Base-by-base conservation (phyloP, 2,888 invertebrate genomes). In the Urechis unicinctus region DNA sequence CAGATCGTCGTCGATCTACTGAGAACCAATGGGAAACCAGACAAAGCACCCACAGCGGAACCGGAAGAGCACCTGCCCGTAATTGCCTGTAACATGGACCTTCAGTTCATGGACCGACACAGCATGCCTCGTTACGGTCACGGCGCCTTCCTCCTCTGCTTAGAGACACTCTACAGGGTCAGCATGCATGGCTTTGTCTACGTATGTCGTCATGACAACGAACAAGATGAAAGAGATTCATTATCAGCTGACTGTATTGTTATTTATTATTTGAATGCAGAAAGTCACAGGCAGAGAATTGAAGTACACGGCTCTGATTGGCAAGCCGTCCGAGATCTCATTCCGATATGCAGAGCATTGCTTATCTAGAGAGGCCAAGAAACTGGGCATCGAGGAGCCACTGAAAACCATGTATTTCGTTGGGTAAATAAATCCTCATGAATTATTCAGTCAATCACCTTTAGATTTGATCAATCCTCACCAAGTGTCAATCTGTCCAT, bases 51-150 rank as follows among this genome's bases (percentile, higher is more conserved):
- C 9, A 62, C 65, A 3, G 52, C 59, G 45, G 54, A 21, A 57
- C 68, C 55, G 60, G 57, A 60, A 47, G 46, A 61, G 13, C 75
- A 76, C 57, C 60, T 78, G 13, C 78, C 77, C 21, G 63, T 78
- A 43, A 71, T 78, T 31, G 78, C 77, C 29, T 77, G 77, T 63
- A 78, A 78, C 61, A 75, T 77, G 72, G 78, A 78, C 59, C 68
- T 78, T 2, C 73, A 73, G 49, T 78, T 78, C 63, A 77, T 75
- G 75, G 74, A 74, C 29, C 67, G 74, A 53, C 76, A 77, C 3
- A 70, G 73, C 57, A 73, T 78, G 71, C 78, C 78, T 3, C 67
- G 73, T 68, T 71, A 74, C 64, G 78, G 77, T 17, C 76, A 77
- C 57, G 78, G 77, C 3, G 75, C 77, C 28, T 78, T 75, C 63